phyloP scores from a whole-genome alignment of 2,888 invertebrate genomes.

The Megalurothrips usitatus region DNA sequence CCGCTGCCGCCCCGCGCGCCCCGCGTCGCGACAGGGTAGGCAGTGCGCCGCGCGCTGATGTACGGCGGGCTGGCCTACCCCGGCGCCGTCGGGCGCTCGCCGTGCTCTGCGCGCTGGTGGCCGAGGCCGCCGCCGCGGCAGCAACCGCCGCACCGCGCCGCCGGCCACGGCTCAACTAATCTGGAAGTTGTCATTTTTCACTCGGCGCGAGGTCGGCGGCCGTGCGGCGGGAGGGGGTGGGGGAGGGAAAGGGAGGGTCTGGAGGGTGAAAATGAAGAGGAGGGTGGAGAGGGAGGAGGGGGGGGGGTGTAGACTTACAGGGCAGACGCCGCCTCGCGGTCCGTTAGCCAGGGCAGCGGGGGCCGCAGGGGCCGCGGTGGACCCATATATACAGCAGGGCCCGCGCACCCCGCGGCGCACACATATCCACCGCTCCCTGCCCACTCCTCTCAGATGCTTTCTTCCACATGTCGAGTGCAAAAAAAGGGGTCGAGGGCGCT shows the following conservation, averaged over 20 bases:
- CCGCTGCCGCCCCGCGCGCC: not conserved
- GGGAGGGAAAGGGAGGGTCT: slow-evolving; percentile 32
- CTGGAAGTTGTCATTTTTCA: slow-evolving; percentile 28
- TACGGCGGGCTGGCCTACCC: slow-evolving; percentile 30
- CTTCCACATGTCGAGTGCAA: not conserved
- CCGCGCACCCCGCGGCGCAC: too few relatives aligned
- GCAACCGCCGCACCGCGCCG: slow-evolving; percentile 32
- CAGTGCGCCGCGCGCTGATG: not conserved
- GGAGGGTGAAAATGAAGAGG: not conserved
- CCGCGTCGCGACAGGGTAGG: not conserved
- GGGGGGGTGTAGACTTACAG: slow-evolving; percentile 36
- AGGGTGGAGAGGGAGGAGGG: slow-evolving; percentile 28
- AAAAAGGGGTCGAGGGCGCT: not conserved
- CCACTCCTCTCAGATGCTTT: not conserved
- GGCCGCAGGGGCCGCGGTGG: slow-evolving; percentile 29
- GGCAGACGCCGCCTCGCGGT: slow-evolving; percentile 39
- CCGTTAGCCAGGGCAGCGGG: slow-evolving; percentile 30
- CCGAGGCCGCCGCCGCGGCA: slow-evolving; percentile 17
- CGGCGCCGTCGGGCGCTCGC: slow-evolving; percentile 4
- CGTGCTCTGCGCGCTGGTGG: slow-evolving; percentile 28
- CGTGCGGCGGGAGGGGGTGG: slow-evolving; percentile 34
- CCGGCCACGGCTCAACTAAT: slow-evolving; percentile 28
- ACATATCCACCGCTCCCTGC: not conserved
- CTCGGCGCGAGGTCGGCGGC: slow-evolving; percentile 33
- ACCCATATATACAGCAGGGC: too few relatives aligned